These are phyloP conservation scores for Capreolus pygargus DNA, from an alignment of 2,113 vertebrate genomes.

Conservation along the genomic window DNA sequence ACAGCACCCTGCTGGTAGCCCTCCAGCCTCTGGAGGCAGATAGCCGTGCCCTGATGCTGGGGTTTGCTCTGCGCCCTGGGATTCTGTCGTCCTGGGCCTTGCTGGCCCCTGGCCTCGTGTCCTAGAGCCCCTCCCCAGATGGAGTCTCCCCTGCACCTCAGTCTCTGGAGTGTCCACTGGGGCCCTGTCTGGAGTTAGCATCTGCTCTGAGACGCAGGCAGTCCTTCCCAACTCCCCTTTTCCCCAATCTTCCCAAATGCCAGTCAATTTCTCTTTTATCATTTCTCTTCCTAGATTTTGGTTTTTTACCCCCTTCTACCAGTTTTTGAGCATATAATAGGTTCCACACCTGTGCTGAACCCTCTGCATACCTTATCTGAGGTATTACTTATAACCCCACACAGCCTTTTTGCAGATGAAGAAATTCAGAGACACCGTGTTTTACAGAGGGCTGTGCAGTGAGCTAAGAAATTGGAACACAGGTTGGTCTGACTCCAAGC, in stretches of 20 bases:
- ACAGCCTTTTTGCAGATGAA: not conserved
- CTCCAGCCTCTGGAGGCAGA: not conserved
- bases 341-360: not conserved
- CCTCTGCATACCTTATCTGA: not conserved
- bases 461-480: not conserved
- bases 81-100: not conserved
- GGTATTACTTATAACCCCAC: not conserved
- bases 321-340: not conserved
- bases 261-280: not conserved
- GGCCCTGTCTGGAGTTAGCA: not conserved
- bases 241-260: not conserved
- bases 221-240: not conserved
- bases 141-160: not conserved
- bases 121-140: not conserved
- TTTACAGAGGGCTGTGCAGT: not conserved
- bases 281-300: not conserved
- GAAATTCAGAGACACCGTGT: not conserved
- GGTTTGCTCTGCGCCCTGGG: not conserved
- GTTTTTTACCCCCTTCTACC: not conserved
- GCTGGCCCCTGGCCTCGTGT: not conserved
- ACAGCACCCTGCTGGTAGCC: fast-evolving
- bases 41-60: not conserved
- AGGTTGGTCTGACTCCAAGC: not conserved
- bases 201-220: not conserved
- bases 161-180: not conserved